Evolutionary conservation across 1,140 invertebrate species (phyloP).

Genomic region (Sycophila sp.): DNA sequence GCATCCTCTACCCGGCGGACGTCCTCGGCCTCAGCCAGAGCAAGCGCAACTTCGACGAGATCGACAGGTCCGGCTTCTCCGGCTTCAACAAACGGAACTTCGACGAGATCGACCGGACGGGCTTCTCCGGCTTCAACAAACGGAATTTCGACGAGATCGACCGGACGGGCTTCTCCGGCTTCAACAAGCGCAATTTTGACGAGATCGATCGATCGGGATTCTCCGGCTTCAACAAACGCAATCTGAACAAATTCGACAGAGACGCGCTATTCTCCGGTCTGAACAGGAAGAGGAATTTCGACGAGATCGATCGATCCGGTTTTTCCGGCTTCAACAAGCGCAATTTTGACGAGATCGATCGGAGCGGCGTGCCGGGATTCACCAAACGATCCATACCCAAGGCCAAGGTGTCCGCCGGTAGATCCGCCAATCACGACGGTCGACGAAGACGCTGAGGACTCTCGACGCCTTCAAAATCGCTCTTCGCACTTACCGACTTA

Average conservation of each 20-base stretch:
- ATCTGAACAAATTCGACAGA: constrained; percentile 74
- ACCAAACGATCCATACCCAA: too few species aligned
- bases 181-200: constrained; percentile 66
- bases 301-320: constrained; percentile 63
- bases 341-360: constrained; percentile 74
- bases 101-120: constrained; percentile 63
- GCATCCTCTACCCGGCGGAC: constrained; percentile 2
- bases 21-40: constrained; percentile 50
- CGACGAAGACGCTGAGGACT: not conserved
- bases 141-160: constrained; percentile 74
- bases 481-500: too few species aligned
- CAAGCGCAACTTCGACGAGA: constrained; percentile 70
- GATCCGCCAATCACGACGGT: not conserved
- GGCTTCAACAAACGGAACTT: constrained; percentile 62
- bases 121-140: constrained; percentile 50
- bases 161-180: constrained; percentile 62
- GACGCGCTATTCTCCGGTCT: constrained; percentile 62
- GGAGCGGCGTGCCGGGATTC: constrained; percentile 7
- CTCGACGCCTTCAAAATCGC: not conserved
- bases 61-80: constrained; percentile 68
- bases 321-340: constrained; percentile 51
- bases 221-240: constrained; percentile 62
- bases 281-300: constrained; percentile 63
- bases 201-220: constrained; percentile 68
- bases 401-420: too few species aligned